Evolutionary conservation across 2,113 vertebrate species (phyloP).

Genomic region (Pachycephala philippinensis): DNA sequence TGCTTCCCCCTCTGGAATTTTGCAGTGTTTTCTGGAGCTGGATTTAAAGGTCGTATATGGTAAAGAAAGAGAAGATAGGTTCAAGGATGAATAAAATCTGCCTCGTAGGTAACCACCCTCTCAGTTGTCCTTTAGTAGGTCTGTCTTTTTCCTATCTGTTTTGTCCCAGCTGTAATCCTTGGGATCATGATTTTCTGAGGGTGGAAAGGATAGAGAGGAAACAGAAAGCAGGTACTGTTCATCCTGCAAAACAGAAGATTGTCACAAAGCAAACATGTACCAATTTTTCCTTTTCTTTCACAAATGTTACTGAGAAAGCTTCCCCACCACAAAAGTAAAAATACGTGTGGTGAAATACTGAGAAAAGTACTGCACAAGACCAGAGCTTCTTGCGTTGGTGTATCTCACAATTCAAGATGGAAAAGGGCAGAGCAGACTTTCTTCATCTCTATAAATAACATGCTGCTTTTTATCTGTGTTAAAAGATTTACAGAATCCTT

Average conservation of each 20-base stretch:
- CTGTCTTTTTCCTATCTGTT: not conserved
- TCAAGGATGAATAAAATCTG: not conserved
- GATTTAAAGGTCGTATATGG: not conserved
- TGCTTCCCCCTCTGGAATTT: not conserved
- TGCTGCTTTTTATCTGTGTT: not conserved
- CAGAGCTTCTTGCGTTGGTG: not conserved
- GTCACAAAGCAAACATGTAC: not conserved
- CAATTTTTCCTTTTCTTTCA: not conserved
- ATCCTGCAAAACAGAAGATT: not conserved
- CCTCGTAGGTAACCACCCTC: not conserved
- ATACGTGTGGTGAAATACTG: not conserved
- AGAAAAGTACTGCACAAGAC: not conserved
- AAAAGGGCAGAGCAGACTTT: not conserved
- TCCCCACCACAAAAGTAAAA: not conserved
- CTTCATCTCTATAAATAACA: slow-evolving; percentile 17
- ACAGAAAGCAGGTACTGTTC: rapidly evolving
- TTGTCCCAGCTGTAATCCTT: not conserved
- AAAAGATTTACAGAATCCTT: slow-evolving; percentile 32
- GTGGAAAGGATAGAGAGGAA: not conserved
- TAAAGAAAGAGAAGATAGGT: not conserved
- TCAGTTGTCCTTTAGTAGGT: not conserved
- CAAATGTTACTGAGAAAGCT: rapidly evolving
- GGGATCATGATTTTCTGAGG: not conserved
- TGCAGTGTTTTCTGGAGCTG: not conserved
- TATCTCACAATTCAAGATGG: not conserved